Evolutionary conservation across 2,113 vertebrate species (phyloP).

Genomic region (Patagioenas fasciata): DNA sequence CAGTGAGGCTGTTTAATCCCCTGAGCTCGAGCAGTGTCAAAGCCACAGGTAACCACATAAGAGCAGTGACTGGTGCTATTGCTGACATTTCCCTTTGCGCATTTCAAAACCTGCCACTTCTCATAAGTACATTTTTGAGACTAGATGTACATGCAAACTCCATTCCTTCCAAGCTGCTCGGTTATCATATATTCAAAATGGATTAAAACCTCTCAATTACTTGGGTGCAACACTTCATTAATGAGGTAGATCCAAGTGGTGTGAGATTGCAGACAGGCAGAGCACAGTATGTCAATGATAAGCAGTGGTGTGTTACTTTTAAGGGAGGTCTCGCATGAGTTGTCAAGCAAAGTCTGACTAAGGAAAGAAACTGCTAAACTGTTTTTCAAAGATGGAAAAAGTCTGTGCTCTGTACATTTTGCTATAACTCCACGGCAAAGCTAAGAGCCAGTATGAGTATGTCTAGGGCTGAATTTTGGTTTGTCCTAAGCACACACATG

Average conservation of each 20-base stretch:
- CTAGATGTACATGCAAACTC: background rate
- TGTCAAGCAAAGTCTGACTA: background rate
- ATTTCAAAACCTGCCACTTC: background rate
- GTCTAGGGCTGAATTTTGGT: background rate
- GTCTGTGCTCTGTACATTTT: background rate
- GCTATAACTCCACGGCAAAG: background rate
- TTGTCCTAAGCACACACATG: background rate
- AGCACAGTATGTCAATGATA: background rate
- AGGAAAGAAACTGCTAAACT: background rate
- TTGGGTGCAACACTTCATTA: background rate
- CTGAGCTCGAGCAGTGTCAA: background rate
- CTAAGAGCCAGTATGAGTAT: background rate
- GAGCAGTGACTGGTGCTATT: background rate
- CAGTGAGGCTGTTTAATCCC: background rate
- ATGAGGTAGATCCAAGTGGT: background rate
- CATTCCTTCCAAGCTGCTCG: background rate
- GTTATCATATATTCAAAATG: background rate
- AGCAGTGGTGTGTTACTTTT: background rate
- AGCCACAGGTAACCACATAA: background rate
- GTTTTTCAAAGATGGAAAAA: background rate
- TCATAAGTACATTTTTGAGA: background rate
- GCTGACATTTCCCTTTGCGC: background rate
- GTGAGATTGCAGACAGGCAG: background rate
- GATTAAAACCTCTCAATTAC: background rate
- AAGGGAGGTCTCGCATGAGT: background rate